Percentiles rank a stretch among this genome's conserved stretches.
Conservation (phyloP, 2,113 vertebrate genomes). For the Cepphus grylle region DNA sequence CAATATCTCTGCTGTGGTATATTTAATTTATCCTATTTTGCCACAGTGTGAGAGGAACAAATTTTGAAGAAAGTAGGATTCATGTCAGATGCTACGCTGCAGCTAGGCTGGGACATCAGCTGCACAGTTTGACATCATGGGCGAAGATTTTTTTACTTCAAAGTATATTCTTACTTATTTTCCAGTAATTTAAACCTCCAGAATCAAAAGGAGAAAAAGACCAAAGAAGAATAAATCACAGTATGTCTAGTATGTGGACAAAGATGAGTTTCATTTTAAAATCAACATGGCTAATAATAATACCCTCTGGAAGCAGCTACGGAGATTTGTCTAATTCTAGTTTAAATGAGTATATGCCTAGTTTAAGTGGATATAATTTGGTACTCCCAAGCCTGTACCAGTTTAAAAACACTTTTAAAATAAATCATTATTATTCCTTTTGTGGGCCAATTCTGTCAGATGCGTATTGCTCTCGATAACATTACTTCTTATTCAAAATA, state of each 20-base stretch:
- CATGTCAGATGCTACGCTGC: background rate
- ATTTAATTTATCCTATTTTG: slow-evolving; percentile 71
- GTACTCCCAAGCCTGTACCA: background rate
- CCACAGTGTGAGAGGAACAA: slow-evolving; percentile 42
- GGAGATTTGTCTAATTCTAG: background rate
- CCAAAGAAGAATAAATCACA: background rate
- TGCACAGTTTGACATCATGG: background rate
- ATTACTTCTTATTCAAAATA: background rate
- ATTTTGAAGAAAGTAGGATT: background rate
- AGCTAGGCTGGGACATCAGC: background rate
- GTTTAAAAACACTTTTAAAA: background rate
- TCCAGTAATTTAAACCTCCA: background rate
- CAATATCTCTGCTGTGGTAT: slow-evolving; percentile 70
- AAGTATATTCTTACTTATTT: background rate
- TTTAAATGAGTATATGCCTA: background rate
- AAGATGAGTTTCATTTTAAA: background rate
- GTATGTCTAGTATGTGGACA: background rate
- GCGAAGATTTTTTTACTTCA: background rate
- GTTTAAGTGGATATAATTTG: background rate
- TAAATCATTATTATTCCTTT: background rate
- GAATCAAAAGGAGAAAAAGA: background rate
- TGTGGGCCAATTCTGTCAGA: background rate
- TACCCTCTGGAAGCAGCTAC: background rate
- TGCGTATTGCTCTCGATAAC: background rate
- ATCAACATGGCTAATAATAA: background rate